phyloP scores from a whole-genome alignment of 1,140 invertebrate species.

The Tetragonula clypearis region DNA sequence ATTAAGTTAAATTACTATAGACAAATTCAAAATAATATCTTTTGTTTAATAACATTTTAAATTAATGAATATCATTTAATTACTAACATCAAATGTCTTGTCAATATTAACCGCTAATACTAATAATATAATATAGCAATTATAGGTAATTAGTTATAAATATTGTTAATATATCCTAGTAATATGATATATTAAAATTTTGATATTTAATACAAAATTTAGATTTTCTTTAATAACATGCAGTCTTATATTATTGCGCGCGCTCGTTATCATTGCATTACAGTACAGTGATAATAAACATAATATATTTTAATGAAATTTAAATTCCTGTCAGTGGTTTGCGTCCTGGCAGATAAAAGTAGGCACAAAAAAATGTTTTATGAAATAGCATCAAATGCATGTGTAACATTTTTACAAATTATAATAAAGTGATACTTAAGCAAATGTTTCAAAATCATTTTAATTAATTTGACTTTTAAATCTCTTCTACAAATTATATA shows the following conservation, averaged over 20 bases:
- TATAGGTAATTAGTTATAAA: not conserved
- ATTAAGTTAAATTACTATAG: constrained; percentile 1
- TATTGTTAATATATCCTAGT: constrained; percentile 14
- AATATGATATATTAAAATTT: not conserved
- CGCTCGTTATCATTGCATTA: not conserved
- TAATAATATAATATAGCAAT: constrained; percentile 16
- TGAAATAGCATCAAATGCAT: constrained; percentile 1
- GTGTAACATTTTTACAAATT: constrained; percentile 3
- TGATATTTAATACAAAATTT: constrained; percentile 13
- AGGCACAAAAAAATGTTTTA: constrained; percentile 15
- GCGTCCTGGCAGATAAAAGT: constrained; percentile 69
- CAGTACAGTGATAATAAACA: constrained; percentile 32
- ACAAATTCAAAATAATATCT: constrained; percentile 10
- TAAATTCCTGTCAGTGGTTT: constrained; percentile 63
- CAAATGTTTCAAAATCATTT: constrained; percentile 32
- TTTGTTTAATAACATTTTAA: constrained; percentile 8
- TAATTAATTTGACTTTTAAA: constrained; percentile 23
- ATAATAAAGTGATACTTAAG: constrained; percentile 43
- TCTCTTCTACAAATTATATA: not conserved
- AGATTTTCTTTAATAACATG: constrained; percentile 45
- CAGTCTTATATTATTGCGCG: constrained; percentile 31
- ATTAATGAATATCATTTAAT: not conserved
- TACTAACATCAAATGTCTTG: not conserved
- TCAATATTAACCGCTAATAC: constrained; percentile 8
- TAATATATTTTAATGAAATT: constrained; percentile 40